Percentiles rank a stretch among this genome's conserved stretches.
These are phyloP conservation scores for Caloenas nicobarica DNA, from an alignment of 2,113 vertebrate species.

Conservation along the genomic window DNA sequence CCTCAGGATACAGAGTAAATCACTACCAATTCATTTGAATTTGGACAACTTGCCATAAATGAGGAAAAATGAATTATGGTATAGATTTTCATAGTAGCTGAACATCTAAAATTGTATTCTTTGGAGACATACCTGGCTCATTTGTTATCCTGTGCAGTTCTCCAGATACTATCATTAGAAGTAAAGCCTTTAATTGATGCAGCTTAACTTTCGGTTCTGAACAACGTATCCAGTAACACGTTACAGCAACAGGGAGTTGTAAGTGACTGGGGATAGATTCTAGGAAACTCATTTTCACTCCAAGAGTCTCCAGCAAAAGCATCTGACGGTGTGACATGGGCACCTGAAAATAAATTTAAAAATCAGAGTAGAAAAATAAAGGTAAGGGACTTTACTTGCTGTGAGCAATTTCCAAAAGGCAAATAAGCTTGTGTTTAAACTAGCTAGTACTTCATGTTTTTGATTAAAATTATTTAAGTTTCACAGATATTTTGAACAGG, in stretches of 20 bases:
- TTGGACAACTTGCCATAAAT: rapidly evolving
- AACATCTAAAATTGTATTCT: neutral
- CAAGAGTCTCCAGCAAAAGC: conserved; percentile 79
- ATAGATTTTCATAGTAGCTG: neutral
- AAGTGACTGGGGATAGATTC: conserved; percentile 66
- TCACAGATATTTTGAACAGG: neutral
- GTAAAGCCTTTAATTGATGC: conserved; percentile 79
- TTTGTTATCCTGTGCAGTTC: conserved; percentile 46
- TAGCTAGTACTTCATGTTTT: neutral
- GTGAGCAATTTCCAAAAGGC: neutral
- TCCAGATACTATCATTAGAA: conserved; percentile 77
- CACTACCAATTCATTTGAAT: neutral
- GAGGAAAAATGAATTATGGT: neutral
- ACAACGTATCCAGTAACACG: conserved; percentile 79
- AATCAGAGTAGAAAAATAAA: neutral
- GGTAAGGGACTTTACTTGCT: neutral
- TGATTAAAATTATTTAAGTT: neutral
- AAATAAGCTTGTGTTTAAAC: neutral
- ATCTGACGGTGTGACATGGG: conserved; percentile 28
- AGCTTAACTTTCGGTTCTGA: conserved; percentile 67
- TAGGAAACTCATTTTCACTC: conserved; percentile 61
- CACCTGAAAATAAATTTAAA: conserved; percentile 59
- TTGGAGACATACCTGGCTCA: conserved; percentile 61
- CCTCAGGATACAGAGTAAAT: neutral
- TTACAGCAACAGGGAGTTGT: conserved; percentile 77